These are phyloP conservation scores for Tiliacea citrago DNA, from an alignment of 2,888 invertebrate species.

Conservation along the genomic window DNA sequence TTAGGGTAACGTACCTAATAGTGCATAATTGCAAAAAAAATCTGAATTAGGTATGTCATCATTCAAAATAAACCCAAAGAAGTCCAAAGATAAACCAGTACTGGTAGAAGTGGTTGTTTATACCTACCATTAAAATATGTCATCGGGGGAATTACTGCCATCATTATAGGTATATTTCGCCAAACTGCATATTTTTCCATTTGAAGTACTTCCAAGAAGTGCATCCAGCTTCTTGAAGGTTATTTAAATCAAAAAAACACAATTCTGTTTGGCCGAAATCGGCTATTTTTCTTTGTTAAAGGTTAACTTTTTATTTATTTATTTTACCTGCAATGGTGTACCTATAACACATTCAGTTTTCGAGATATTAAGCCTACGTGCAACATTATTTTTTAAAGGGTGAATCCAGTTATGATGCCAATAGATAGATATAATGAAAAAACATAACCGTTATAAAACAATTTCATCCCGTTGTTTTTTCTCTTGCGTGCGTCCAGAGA, in stretches of 20 bases:
- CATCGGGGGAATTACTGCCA: background rate
- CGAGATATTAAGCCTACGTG: too few relatives aligned
- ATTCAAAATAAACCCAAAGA: background rate
- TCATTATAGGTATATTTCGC: background rate
- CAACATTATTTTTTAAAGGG: too few relatives aligned
- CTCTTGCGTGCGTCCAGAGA: conserved; percentile 20
- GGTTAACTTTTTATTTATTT: too few relatives aligned
- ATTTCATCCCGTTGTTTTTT: conserved; percentile 10
- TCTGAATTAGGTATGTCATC: too few relatives aligned
- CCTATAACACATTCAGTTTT: too few relatives aligned
- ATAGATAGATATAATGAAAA: conserved; percentile 1
- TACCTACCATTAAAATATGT: background rate
- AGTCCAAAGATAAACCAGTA: background rate
- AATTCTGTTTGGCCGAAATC: background rate
- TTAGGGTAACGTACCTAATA: too few relatives aligned
- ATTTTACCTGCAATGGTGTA: too few relatives aligned
- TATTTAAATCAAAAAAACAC: background rate
- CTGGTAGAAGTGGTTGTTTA: background rate
- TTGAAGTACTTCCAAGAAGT: background rate
- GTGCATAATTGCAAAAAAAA: too few relatives aligned
- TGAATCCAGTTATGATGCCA: background rate
- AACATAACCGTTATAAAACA: background rate
- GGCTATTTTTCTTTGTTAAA: too few relatives aligned
- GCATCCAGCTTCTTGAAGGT: background rate
- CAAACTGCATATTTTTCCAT: background rate